Percentiles rank a stretch among this genome's conserved stretches.
These are phyloP conservation scores for Rhinolophus ferrumequinum DNA, from an alignment of 2,113 vertebrate species.

Conservation along the genomic window DNA sequence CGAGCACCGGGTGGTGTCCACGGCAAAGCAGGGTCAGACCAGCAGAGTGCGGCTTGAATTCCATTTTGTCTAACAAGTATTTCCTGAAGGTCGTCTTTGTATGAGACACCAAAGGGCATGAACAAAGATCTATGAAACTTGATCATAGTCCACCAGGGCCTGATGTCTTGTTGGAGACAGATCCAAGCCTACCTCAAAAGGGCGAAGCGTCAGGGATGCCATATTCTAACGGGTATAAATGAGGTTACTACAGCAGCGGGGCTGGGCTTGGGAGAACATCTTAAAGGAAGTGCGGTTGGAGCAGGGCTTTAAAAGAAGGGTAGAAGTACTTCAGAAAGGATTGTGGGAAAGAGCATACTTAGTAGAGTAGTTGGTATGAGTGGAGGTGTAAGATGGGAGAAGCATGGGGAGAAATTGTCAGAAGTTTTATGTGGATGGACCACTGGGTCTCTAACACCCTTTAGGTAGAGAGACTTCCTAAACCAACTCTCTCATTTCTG, in stretches of 20 bases:
- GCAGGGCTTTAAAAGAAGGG: background rate
- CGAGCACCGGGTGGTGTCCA: background rate
- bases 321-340: background rate
- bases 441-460: background rate
- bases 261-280: background rate
- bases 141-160: background rate
- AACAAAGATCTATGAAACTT: background rate
- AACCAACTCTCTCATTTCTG: background rate
- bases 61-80: background rate
- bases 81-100: background rate
- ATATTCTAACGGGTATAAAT: background rate
- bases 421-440: background rate
- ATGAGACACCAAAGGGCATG: background rate
- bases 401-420: background rate
- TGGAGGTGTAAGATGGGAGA: background rate
- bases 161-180: conserved; percentile 17
- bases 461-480: background rate
- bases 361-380: background rate
- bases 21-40: background rate
- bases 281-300: background rate
- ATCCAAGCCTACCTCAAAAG: background rate
- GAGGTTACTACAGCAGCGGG: background rate
- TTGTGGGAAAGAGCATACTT: background rate
- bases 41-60: background rate
- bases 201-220: background rate